Evolutionary conservation across 2,888 invertebrate genomes (phyloP).

Genomic region (Meteorus colon): DNA sequence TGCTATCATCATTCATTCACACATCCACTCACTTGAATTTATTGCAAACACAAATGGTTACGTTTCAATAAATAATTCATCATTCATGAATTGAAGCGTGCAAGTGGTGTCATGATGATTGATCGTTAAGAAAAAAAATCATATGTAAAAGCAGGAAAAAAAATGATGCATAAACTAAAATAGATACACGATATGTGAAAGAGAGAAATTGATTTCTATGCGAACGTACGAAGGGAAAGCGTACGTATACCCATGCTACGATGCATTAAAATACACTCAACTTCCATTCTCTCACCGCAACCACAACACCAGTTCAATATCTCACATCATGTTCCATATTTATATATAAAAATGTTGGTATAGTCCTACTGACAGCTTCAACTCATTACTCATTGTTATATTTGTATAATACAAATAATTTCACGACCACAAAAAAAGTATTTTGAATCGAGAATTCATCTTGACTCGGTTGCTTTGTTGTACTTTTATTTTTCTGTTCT

Average conservation of each 20-base stretch:
- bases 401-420: neutral
- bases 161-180: neutral
- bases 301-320: neutral
- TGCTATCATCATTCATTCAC: neutral
- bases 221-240: slow-evolving; percentile 4
- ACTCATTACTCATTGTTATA: neutral
- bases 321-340: neutral
- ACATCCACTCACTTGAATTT: neutral
- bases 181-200: neutral
- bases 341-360: neutral
- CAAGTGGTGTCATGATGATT: neutral
- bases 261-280: neutral
- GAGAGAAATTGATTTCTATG: neutral
- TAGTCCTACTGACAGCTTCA: neutral
- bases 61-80: neutral
- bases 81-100: neutral
- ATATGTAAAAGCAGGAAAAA: neutral
- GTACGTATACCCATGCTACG: neutral
- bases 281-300: neutral
- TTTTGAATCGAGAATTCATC: no score
- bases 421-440: neutral
- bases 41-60: neutral
- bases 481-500: neutral
- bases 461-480: neutral
- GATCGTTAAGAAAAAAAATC: slow-evolving; percentile 2